Percentiles rank a stretch among this genome's conserved stretches.
Conservation (phyloP, 2,888 invertebrate species). For the Plagiodera versicolora region DNA sequence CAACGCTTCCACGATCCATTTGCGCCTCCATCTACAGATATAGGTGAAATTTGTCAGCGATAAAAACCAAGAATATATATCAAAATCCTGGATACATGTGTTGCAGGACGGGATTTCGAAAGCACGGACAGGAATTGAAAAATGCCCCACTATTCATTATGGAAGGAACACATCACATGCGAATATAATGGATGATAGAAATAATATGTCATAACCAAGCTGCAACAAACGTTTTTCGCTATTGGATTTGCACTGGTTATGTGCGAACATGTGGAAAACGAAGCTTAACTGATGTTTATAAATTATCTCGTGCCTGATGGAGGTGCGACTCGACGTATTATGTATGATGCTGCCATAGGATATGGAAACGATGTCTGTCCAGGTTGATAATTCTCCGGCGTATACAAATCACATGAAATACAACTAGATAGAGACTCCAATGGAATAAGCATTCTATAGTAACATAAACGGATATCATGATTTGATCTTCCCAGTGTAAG, state of each 20-base stretch:
- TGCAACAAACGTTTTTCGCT: constrained; percentile 36
- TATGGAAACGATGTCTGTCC: too few relatives aligned
- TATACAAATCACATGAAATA: too few relatives aligned
- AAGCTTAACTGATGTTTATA: constrained; percentile 35
- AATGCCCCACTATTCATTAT: constrained; percentile 26
- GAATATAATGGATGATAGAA: constrained; percentile 31
- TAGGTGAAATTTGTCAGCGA: constrained; percentile 19
- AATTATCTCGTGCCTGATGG: constrained; percentile 38
- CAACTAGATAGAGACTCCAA: too few relatives aligned
- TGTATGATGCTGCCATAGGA: neutral
- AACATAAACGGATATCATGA: too few relatives aligned
- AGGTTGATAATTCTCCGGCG: too few relatives aligned
- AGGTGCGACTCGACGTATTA: constrained; percentile 25
- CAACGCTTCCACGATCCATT: constrained; percentile 11
- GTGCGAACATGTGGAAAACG: constrained; percentile 38
- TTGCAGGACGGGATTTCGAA: constrained; percentile 14
- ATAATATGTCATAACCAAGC: constrained; percentile 37
- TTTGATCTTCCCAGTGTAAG: too few relatives aligned
- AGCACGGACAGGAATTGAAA: constrained; percentile 17
- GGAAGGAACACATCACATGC: constrained; percentile 27
- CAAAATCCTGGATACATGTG: constrained; percentile 17
- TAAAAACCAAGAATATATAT: constrained; percentile 21
- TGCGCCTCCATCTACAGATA: constrained; percentile 1
- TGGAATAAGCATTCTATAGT: too few relatives aligned
- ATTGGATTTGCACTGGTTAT: constrained; percentile 35